Base-by-base conservation (phyloP, 2,797 vertebrate genomes). In the Catharus ustulatus region DNA sequence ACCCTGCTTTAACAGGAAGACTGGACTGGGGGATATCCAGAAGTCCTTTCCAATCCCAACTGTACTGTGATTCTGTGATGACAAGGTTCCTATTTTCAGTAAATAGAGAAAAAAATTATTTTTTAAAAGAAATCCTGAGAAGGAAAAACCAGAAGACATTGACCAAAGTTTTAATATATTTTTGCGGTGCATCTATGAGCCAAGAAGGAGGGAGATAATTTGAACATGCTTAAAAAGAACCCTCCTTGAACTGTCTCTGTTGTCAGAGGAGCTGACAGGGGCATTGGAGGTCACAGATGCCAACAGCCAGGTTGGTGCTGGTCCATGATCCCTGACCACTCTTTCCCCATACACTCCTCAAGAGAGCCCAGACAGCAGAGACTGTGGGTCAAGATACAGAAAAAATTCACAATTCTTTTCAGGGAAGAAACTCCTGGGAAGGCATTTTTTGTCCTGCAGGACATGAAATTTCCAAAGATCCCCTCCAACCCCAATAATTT, bases 271-370 rank as follows among this genome's bases (percentile, higher is more conserved):
- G 52, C 21, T 59, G 26, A 32, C 7, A 32, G n/a, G 24, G 29
- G 1, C 6, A 1, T 3, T 29, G 51, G 57, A 62, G n/a, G 15
- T 49, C 45, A 34, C 1, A 4, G 21, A 18, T 52, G 30, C 5
- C 49, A 61, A 3, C 29, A 68, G 5, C 10, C 4, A 6, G 54
- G 32, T 34, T 42, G 29, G 8, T 21, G 23, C 5, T 9, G 1
- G 6, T n/a, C 21, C n/a, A 20, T 9, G 15, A 3, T 15, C 27
- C 20, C 13, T 85, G 38, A 18, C 4, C 13, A 7, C 5, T 54
- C 27, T 36, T 49, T 66, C 30, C 74, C 19, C 12, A 8, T 1
- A 4, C 0, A 0, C 2, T 42, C 12, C 21, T 12, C 13, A 36
- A 34, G 19, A 48, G 1, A 79, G 0, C 15, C 49, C 55, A 51